phyloP scores from a whole-genome alignment of 1,140 invertebrate genomes.

The Metaphire vulgaris region DNA sequence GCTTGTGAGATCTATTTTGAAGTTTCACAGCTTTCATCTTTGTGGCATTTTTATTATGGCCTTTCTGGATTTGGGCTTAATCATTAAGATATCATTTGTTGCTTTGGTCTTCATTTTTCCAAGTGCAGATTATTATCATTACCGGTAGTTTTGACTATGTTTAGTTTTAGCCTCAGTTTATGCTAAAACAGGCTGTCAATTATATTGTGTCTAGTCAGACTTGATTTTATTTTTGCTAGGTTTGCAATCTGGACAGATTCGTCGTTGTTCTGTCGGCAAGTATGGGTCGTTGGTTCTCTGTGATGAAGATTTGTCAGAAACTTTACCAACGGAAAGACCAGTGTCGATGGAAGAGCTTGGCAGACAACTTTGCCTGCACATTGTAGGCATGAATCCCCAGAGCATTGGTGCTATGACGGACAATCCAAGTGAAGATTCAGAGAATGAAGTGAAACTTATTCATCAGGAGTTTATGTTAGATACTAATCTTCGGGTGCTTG shows the following conservation, averaged over 20 bases:
- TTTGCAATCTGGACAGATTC: slow-evolving; percentile 2
- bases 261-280: slow-evolving; percentile 59
- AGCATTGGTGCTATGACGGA: slow-evolving; percentile 59
- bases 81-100: too few relatives aligned
- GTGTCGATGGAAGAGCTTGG: slow-evolving; percentile 58
- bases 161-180: too few relatives aligned
- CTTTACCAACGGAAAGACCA: slow-evolving; percentile 13
- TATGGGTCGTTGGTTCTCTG: slow-evolving; percentile 74
- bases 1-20: slow-evolving; percentile 28
- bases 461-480: slow-evolving; percentile 83
- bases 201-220: too few relatives aligned
- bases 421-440: slow-evolving; percentile 53
- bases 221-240: slow-evolving; percentile 22
- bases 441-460: slow-evolving; percentile 60
- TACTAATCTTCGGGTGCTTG: slow-evolving; percentile 63
- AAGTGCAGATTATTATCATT: too few relatives aligned
- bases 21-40: too few relatives aligned
- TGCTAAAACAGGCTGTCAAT: too few relatives aligned
- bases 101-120: too few relatives aligned
- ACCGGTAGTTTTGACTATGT: too few relatives aligned
- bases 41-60: too few relatives aligned
- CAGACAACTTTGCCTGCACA: slow-evolving; percentile 76
- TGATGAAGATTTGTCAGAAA: slow-evolving; percentile 40
- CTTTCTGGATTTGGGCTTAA: too few relatives aligned
- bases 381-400: slow-evolving; percentile 79